Percentiles rank a stretch among this genome's conserved stretches.
Evolutionary conservation across 2,113 vertebrate species (phyloP).

Genomic region (Cercocebus atys): DNA sequence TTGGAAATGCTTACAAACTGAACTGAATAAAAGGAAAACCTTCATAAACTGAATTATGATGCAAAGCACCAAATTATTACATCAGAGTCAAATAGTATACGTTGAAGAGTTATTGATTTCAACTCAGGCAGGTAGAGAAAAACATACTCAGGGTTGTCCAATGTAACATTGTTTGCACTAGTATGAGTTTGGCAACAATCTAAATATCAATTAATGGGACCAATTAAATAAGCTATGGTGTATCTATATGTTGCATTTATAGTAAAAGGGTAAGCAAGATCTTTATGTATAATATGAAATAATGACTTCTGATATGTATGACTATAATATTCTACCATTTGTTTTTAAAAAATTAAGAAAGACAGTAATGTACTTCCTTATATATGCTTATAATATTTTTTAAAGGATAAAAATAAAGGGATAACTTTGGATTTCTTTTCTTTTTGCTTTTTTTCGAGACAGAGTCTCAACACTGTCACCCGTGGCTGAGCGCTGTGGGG

Average conservation of each 20-base stretch:
- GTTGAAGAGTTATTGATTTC: background rate
- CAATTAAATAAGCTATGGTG: background rate
- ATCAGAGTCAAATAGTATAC: background rate
- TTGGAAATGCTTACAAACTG: conserved; percentile 12
- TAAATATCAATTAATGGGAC: background rate
- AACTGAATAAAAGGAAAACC: conserved; percentile 24
- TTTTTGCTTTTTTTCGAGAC: too few relatives aligned
- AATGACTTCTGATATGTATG: background rate
- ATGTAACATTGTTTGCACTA: background rate
- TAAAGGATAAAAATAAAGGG: background rate
- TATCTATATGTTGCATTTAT: background rate
- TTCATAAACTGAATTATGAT: background rate
- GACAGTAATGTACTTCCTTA: background rate
- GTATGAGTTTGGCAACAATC: background rate
- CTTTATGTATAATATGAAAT: conserved; percentile 14
- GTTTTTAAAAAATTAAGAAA: background rate
- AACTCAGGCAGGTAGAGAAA: background rate
- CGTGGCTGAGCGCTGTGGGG: too few relatives aligned
- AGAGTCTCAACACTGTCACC: too few relatives aligned
- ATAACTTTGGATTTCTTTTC: background rate
- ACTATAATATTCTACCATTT: background rate
- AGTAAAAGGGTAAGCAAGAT: background rate
- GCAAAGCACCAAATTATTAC: background rate
- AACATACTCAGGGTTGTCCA: background rate
- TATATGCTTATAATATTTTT: background rate